Evolutionary conservation across 2,113 vertebrate species (phyloP).

Genomic region (Catharus minimus): DNA sequence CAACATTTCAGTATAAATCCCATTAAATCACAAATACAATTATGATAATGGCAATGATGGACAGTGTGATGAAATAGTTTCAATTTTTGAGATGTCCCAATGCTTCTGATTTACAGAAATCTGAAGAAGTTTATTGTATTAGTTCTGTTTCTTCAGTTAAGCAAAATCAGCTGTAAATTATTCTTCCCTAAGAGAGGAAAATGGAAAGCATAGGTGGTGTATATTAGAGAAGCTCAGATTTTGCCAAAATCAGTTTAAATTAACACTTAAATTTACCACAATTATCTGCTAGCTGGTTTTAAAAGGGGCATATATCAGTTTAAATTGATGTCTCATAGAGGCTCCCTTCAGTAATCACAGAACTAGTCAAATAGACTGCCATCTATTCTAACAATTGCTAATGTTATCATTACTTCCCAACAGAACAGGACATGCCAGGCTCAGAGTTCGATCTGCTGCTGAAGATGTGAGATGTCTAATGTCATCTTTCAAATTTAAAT

Average conservation of each 20-base stretch:
- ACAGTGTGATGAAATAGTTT: neutral
- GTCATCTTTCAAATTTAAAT: slow-evolving; percentile 12
- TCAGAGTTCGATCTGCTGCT: neutral
- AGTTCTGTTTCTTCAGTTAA: neutral
- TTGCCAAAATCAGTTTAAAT: neutral
- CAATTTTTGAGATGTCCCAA: neutral
- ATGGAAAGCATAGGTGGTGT: neutral
- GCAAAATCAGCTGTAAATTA: slow-evolving; percentile 20
- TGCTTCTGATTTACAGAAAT: slow-evolving; percentile 28
- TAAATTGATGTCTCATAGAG: neutral
- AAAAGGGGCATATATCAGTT: neutral
- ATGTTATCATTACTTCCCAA: neutral
- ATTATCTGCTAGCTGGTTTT: neutral
- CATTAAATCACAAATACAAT: neutral
- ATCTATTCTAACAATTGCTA: neutral
- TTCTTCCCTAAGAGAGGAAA: neutral
- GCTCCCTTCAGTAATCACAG: neutral
- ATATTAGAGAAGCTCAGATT: neutral
- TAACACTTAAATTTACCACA: neutral
- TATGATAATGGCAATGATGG: neutral
- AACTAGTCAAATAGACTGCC: neutral
- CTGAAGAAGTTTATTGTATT: neutral
- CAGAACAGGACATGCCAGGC: neutral
- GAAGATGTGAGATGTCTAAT: neutral
- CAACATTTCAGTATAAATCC: neutral